Conservation (phyloP, 2,113 vertebrate genomes). For the Hemiprocne comata region DNA sequence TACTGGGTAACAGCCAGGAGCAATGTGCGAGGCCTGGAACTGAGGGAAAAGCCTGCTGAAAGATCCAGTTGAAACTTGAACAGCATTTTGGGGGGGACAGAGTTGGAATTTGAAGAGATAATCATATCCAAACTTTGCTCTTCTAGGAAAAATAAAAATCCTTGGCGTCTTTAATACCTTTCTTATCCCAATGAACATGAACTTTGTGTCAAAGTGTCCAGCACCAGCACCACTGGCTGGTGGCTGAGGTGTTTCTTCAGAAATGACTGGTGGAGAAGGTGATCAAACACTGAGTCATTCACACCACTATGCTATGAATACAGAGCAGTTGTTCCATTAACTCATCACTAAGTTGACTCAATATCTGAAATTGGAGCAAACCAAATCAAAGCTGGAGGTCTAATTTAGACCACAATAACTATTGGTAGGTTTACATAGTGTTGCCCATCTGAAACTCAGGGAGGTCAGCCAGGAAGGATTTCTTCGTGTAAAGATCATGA, state of each 20-base stretch:
- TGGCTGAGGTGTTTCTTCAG: neutral
- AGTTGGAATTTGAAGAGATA: neutral
- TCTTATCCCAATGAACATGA: neutral
- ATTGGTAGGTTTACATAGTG: neutral
- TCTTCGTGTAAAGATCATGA: neutral
- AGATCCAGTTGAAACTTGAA: neutral
- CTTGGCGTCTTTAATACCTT: neutral
- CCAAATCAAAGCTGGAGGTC: neutral
- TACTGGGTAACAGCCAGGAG: neutral
- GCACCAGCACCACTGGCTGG: fast-evolving
- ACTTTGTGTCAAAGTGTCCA: neutral
- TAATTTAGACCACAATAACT: neutral
- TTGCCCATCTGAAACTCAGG: neutral
- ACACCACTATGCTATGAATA: neutral
- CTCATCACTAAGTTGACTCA: neutral
- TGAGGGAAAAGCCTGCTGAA: neutral
- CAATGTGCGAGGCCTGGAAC: neutral
- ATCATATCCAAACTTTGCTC: neutral
- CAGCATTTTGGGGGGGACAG: neutral
- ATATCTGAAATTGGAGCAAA: neutral
- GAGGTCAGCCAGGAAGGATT: neutral
- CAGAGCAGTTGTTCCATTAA: neutral
- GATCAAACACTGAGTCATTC: neutral
- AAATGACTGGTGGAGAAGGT: neutral
- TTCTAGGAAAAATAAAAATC: neutral